Evolutionary conservation across 2,113 vertebrate species (phyloP).

Genomic region (Carollia perspicillata): DNA sequence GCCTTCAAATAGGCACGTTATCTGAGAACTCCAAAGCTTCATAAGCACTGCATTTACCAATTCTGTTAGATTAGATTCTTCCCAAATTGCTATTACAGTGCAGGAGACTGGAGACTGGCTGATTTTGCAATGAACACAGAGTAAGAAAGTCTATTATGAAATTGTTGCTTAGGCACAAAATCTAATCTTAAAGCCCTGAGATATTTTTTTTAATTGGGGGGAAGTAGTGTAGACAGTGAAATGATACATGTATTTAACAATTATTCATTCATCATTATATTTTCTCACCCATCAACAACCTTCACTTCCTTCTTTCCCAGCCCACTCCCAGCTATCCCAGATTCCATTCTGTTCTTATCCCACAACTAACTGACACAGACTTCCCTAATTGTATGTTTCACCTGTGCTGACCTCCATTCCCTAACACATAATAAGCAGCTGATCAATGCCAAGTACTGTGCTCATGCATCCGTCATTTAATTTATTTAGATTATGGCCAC

Average conservation of each 20-base stretch:
- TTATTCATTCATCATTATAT: neutral
- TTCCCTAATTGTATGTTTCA: neutral
- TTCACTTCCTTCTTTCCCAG: neutral
- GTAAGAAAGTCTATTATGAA: conserved; percentile 14
- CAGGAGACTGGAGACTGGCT: neutral
- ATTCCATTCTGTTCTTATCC: neutral
- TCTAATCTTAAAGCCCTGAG: neutral
- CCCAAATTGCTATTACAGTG: neutral
- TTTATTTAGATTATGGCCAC: neutral
- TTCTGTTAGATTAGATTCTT: conserved; percentile 17
- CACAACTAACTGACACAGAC: neutral
- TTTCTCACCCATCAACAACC: neutral
- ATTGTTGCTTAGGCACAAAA: conserved; percentile 1
- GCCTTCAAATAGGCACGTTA: conserved; percentile 19
- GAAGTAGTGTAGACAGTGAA: neutral
- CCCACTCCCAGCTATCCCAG: neutral
- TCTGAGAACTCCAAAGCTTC: neutral
- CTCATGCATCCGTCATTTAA: neutral
- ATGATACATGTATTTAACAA: neutral
- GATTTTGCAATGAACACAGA: conserved; percentile 5
- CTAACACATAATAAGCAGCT: neutral
- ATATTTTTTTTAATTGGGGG: neutral
- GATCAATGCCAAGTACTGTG: neutral
- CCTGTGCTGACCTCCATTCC: neutral
- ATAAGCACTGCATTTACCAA: neutral